Conservation (phyloP, 2,797 vertebrate genomes). For the Diglossa cyanea region DNA sequence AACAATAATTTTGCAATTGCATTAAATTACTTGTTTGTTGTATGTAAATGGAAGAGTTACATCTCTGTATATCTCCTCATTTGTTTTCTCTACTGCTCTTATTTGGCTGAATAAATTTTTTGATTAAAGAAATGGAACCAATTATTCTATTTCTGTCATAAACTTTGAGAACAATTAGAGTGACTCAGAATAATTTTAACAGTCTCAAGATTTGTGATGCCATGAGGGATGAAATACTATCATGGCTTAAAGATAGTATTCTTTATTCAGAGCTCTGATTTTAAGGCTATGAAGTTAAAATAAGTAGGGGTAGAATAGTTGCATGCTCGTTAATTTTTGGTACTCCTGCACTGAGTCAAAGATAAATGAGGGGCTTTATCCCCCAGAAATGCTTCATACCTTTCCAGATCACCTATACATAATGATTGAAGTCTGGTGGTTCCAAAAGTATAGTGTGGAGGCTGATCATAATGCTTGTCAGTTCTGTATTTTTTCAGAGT, state of each 20-base stretch:
- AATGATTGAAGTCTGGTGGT: not conserved
- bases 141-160: not conserved
- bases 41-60: not conserved
- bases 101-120: not conserved
- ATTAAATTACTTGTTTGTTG: not conserved
- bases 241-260: not conserved
- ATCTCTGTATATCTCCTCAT: not conserved
- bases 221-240: not conserved
- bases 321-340: not conserved
- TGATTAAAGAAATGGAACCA: not conserved
- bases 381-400: not conserved
- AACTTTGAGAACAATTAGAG: not conserved
- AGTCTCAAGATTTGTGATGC: not conserved
- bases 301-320: not conserved
- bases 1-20: conserved; percentile 4
- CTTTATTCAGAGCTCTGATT: not conserved
- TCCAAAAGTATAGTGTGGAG: not conserved
- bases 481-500: not conserved
- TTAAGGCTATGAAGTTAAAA: not conserved
- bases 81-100: not conserved
- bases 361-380: not conserved
- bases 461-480: not conserved
- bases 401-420: not conserved
- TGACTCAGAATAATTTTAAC: not conserved
- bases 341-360: not conserved